These are phyloP conservation scores for Xestia c-nigrum DNA, from an alignment of 2,888 invertebrate genomes.

Conservation along the genomic window DNA sequence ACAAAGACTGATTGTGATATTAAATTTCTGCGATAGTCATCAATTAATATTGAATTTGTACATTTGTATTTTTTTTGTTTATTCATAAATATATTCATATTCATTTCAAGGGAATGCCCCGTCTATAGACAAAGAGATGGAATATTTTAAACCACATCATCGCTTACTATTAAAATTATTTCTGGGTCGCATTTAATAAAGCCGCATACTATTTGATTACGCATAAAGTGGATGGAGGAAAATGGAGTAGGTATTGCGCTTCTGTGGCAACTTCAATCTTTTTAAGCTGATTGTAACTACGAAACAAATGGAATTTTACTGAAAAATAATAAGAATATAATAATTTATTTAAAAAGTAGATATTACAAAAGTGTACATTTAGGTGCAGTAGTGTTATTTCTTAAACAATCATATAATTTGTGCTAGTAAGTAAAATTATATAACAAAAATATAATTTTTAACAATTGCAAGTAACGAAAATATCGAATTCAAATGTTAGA, in stretches of 20 bases:
- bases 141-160: neutral
- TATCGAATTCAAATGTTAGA: no score
- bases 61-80: no score
- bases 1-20: no score
- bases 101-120: neutral
- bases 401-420: no score
- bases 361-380: no score
- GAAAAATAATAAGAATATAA: neutral
- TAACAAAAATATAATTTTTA: no score
- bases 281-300: slow-evolving; percentile 6
- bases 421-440: no score
- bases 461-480: no score
- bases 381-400: no score
- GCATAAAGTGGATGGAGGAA: slow-evolving; percentile 24
- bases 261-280: neutral
- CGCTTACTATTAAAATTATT: neutral
- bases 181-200: slow-evolving; percentile 8
- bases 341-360: no score
- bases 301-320: neutral
- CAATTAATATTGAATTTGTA: neutral
- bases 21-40: neutral
- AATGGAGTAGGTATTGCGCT: slow-evolving; percentile 35
- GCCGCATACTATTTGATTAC: slow-evolving; percentile 9
- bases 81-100: neutral
- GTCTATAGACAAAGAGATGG: neutral